Percentiles rank a stretch among this genome's conserved stretches.
Evolutionary conservation across 2,888 invertebrate species (phyloP).

Genomic region (Patella pellucida): DNA sequence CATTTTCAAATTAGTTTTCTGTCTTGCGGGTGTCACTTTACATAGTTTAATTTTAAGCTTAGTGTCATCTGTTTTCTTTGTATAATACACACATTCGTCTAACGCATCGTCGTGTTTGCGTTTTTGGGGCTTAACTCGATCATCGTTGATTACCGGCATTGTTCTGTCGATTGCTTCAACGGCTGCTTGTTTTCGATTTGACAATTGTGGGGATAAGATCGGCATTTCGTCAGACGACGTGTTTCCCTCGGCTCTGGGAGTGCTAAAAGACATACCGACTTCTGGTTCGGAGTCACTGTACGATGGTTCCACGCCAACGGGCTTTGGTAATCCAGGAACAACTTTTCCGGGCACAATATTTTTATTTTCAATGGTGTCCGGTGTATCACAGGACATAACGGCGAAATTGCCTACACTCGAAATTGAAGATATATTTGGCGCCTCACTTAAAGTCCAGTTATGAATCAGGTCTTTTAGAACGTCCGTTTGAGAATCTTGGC

Average conservation of each 20-base stretch:
- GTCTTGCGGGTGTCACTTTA: slow-evolving; percentile 21
- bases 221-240: not conserved
- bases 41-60: slow-evolving; percentile 21
- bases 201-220: not conserved
- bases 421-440: not conserved
- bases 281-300: slow-evolving; percentile 2
- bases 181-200: not conserved
- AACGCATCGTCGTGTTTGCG: not conserved
- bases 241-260: not conserved
- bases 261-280: slow-evolving; percentile 7
- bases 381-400: not conserved
- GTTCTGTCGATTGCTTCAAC: not conserved
- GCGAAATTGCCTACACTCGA: not conserved
- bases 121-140: not conserved
- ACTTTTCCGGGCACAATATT: not conserved
- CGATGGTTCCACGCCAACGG: not conserved
- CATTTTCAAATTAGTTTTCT: slow-evolving; percentile 42
- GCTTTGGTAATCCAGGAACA: not conserved
- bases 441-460: slow-evolving; percentile 2
- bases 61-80: slow-evolving; percentile 26
- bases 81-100: slow-evolving; percentile 17
- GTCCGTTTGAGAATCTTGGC: slow-evolving; percentile 17
- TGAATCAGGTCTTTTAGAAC: slow-evolving; percentile 19
- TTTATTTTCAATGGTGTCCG: not conserved
- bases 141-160: not conserved